Evolutionary conservation across 2,113 vertebrate species (phyloP).

Genomic region (Laterallus jamaicensis): DNA sequence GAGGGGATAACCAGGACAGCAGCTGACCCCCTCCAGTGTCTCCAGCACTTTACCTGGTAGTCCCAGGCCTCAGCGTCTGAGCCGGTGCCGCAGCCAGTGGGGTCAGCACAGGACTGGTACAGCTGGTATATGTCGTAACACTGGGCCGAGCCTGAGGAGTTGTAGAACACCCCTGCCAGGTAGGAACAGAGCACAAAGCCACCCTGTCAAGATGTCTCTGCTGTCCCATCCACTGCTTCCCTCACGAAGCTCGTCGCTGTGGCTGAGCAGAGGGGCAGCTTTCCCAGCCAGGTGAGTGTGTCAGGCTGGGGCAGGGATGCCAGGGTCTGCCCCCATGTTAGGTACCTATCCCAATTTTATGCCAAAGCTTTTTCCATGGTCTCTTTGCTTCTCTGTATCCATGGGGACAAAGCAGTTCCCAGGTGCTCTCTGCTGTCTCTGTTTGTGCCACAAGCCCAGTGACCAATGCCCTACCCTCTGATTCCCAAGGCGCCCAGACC

Average conservation of each 20-base stretch:
- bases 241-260: fast-evolving
- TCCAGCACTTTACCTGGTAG: constrained; percentile 82
- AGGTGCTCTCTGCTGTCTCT: background rate
- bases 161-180: constrained; percentile 87
- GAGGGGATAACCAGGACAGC: background rate
- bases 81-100: constrained; percentile 88
- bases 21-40: background rate
- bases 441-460: background rate
- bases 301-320: background rate
- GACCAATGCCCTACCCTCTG: background rate
- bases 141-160: constrained; percentile 70
- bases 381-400: background rate
- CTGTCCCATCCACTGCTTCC: background rate
- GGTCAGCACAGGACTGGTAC: constrained; percentile 86
- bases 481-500: fast-evolving
- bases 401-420: background rate
- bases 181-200: background rate
- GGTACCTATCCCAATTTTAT: background rate
- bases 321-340: background rate
- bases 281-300: background rate
- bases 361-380: background rate
- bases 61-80: constrained; percentile 87
- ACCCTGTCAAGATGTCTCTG: background rate
- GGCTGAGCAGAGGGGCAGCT: background rate
- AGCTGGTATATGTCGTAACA: constrained; percentile 84